phyloP scores from a whole-genome alignment of 2,888 invertebrate genomes.

The Drosophila setosimentum region DNA sequence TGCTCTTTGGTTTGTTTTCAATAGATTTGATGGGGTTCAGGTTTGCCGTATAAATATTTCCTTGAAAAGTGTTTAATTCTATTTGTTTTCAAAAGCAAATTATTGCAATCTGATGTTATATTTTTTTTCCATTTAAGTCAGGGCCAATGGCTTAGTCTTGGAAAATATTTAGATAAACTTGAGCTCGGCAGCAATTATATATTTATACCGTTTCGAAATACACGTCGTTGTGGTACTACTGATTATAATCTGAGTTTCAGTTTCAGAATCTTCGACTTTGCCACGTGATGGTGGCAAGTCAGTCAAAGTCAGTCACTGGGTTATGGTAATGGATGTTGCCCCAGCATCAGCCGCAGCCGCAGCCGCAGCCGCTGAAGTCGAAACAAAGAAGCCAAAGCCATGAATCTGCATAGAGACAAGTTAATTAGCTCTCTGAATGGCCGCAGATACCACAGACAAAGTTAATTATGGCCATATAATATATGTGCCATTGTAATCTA shows the following conservation, averaged over 20 bases:
- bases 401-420: conserved; percentile 51
- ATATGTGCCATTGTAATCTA: conserved; percentile 67
- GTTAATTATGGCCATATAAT: conserved; percentile 64
- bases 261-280: conserved; percentile 47
- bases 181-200: conserved; percentile 51
- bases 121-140: conserved; percentile 37
- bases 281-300: conserved; percentile 46
- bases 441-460: conserved; percentile 34
- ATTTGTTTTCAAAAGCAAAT: conserved; percentile 28
- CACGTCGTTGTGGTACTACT: conserved; percentile 19
- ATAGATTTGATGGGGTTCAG: conserved; percentile 9
- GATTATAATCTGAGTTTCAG: conserved; percentile 17
- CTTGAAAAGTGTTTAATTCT: conserved; percentile 37
- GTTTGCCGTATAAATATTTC: conserved; percentile 31
- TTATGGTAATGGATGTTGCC: conserved; percentile 57
- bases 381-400: conserved; percentile 10
- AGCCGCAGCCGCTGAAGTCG: conserved; percentile 1
- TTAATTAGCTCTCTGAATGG: conserved; percentile 62
- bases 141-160: conserved; percentile 39
- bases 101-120: conserved; percentile 18
- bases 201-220: conserved; percentile 55
- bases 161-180: conserved; percentile 70
- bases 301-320: conserved; percentile 71
- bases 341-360: conserved; percentile 23
- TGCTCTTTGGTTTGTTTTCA: conserved; percentile 35